These are phyloP conservation scores for Noctua fimbriata DNA, from an alignment of 2,888 invertebrate genomes.

Conservation along the genomic window DNA sequence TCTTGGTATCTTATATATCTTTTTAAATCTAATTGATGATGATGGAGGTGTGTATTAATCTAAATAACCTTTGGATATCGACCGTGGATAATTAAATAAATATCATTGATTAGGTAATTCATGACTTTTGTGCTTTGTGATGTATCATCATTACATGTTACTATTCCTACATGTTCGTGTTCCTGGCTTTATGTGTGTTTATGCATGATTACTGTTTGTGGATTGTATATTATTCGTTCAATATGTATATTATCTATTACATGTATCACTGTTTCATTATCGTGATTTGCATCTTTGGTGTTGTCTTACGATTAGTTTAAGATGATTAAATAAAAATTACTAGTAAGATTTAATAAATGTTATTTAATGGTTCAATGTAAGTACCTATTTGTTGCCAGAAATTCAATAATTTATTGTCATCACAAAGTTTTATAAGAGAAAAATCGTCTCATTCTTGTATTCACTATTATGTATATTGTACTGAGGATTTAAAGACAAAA, in stretches of 20 bases:
- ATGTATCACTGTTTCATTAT: conserved; percentile 26
- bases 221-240: conserved; percentile 51
- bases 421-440: neutral
- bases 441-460: conserved; percentile 13
- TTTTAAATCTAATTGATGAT: neutral
- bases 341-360: neutral
- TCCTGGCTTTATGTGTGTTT: conserved; percentile 64
- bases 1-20: neutral
- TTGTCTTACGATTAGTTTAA: conserved; percentile 31
- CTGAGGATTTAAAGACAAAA: conserved; percentile 56
- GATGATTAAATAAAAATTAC: conserved; percentile 3
- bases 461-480: conserved; percentile 17
- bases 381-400: conserved; percentile 10
- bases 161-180: conserved; percentile 40
- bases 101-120: conserved; percentile 7
- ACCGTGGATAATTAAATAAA: neutral
- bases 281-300: conserved; percentile 40
- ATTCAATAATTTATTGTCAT: conserved; percentile 1
- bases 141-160: conserved; percentile 39
- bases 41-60: neutral
- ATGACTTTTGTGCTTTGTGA: conserved; percentile 35
- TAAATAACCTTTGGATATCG: neutral
- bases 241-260: conserved; percentile 30
- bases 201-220: conserved; percentile 61
- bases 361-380: conserved; percentile 6